Conservation (phyloP, 1,140 invertebrate species). For the Microplitis mediator region DNA sequence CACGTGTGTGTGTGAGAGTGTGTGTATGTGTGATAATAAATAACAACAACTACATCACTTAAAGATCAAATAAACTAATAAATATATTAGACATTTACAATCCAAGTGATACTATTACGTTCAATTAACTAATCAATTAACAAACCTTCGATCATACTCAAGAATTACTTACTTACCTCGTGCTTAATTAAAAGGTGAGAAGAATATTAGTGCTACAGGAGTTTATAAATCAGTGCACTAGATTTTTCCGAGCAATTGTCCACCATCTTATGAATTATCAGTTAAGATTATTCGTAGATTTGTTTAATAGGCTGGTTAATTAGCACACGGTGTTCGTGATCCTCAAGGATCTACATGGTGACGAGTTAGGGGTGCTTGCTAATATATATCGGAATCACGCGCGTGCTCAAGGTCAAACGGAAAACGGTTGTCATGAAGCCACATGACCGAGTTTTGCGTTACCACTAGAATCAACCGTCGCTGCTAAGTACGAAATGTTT, state of each 20-base stretch:
- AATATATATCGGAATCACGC: slow-evolving; percentile 5
- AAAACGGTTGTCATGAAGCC: neutral
- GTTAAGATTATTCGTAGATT: too few relatives aligned
- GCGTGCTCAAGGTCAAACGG: neutral
- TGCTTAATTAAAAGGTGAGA: slow-evolving; percentile 6
- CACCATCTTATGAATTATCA: too few relatives aligned
- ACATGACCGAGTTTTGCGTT: neutral
- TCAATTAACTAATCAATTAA: neutral
- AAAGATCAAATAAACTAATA: neutral
- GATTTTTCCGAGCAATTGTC: neutral
- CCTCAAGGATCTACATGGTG: neutral
- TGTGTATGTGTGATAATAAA: neutral
- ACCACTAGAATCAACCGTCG: neutral
- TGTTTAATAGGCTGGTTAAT: neutral
- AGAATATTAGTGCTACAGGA: neutral
- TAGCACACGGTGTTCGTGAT: neutral
- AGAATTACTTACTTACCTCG: neutral
- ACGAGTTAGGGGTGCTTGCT: neutral
- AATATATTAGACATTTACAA: too few relatives aligned
- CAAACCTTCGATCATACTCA: neutral
- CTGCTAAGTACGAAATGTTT: neutral
- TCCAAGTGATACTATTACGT: neutral
- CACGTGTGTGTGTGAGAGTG: slow-evolving; percentile 10
- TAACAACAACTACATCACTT: neutral
- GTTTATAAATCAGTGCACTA: neutral